Percentiles rank a stretch among this genome's conserved stretches.
Conservation (phyloP, 2,888 invertebrate genomes). For the Antitype chi region DNA sequence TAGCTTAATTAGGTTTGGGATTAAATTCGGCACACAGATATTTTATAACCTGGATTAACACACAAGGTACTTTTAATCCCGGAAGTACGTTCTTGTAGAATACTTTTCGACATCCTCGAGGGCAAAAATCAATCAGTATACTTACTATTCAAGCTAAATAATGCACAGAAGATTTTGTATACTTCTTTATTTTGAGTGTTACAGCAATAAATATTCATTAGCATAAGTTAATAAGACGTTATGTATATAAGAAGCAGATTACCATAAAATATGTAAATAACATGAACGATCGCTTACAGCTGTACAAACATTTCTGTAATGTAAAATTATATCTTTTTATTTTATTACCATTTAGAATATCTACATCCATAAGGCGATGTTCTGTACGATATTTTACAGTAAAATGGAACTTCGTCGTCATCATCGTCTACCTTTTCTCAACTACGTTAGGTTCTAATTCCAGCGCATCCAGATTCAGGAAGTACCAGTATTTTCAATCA, state of each 20-base stretch:
- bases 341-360: neutral
- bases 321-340: neutral
- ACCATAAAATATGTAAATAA: constrained; percentile 12
- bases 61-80: no score
- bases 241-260: neutral
- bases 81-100: no score
- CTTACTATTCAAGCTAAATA: neutral
- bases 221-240: constrained; percentile 4
- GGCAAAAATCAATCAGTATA: no score
- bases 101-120: no score
- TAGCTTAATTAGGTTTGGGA: no score
- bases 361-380: neutral
- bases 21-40: no score
- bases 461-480: no score
- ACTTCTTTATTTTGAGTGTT: neutral
- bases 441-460: no score
- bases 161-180: neutral
- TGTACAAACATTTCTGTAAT: constrained; percentile 24
- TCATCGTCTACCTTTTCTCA: neutral
- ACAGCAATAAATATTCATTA: neutral
- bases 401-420: neutral
- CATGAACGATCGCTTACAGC: constrained; percentile 18
- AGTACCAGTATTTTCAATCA: neutral
- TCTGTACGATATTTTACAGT: neutral
- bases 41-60: no score